phyloP scores from a whole-genome alignment of 2,113 vertebrate genomes.

The Microcebus lehilahytsara region DNA sequence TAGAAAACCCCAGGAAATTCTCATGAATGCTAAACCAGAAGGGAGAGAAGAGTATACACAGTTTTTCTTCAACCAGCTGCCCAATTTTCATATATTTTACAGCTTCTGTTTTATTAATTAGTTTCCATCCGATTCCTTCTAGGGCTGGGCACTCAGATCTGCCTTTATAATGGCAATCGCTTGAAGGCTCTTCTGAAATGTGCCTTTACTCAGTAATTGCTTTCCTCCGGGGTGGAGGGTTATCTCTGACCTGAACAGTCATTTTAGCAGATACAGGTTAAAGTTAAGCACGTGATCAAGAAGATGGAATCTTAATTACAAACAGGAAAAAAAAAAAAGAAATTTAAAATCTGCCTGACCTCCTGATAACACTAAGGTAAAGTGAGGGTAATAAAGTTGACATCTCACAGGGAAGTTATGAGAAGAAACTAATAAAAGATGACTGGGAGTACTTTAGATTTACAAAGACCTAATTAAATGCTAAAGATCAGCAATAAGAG shows the following conservation, averaged over 20 bases:
- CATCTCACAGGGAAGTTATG: conserved; percentile 27
- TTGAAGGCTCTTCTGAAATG: background rate
- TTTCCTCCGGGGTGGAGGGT: background rate
- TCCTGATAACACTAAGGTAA: conserved; percentile 53
- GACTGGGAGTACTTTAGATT: conserved; percentile 8
- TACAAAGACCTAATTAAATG: conserved; percentile 69
- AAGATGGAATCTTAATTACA: conserved; percentile 62
- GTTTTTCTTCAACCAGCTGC: background rate
- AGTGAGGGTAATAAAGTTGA: conserved; percentile 47
- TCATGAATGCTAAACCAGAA: background rate
- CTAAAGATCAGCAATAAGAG: conserved; percentile 50
- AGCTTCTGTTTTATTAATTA: conserved; percentile 33
- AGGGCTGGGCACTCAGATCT: background rate
- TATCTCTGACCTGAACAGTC: background rate
- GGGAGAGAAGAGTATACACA: background rate
- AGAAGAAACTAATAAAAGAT: conserved; percentile 58
- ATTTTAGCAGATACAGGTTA: conserved; percentile 4
- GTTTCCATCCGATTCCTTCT: background rate
- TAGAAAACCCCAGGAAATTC: background rate
- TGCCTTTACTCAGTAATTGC: conserved; percentile 42
- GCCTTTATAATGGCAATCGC: background rate
- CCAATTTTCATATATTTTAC: background rate
- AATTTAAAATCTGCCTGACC: conserved; percentile 74
- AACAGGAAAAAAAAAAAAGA: conserved; percentile 27
- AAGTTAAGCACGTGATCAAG: conserved; percentile 30